phyloP scores from a whole-genome alignment of 2,888 invertebrate species.

The Microdon myrmicae region DNA sequence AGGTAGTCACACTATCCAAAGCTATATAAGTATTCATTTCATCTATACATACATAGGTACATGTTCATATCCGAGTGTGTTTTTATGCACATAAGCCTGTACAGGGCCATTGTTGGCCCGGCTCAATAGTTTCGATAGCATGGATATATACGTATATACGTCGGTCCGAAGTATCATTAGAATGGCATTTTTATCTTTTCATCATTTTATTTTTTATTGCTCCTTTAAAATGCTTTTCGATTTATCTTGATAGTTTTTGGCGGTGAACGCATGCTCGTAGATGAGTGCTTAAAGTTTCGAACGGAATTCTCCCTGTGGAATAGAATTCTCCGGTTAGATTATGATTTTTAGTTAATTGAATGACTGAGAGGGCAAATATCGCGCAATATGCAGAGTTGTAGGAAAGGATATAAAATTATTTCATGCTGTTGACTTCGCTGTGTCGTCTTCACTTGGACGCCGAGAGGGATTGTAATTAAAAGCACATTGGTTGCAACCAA shows the following conservation, averaged over 20 bases:
- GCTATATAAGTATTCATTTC: neutral
- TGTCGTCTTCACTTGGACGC: no score
- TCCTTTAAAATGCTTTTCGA: slow-evolving; percentile 38
- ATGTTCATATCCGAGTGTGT: slow-evolving; percentile 13
- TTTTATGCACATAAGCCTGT: slow-evolving; percentile 41
- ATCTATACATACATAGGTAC: slow-evolving; percentile 3
- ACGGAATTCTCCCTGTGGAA: slow-evolving; percentile 47
- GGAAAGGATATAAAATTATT: no score
- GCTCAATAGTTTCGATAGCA: slow-evolving; percentile 42
- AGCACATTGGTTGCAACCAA: no score
- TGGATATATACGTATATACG: no score
- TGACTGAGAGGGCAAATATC: no score
- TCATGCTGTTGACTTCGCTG: no score
- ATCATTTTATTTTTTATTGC: slow-evolving; percentile 16
- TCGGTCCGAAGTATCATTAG: slow-evolving; percentile 38
- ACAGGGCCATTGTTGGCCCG: slow-evolving; percentile 42
- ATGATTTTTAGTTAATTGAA: slow-evolving; percentile 50
- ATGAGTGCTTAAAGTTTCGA: slow-evolving; percentile 16
- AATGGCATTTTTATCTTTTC: slow-evolving; percentile 35
- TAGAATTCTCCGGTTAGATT: slow-evolving; percentile 49
- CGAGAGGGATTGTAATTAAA: no score
- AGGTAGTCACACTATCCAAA: neutral
- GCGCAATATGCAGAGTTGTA: no score
- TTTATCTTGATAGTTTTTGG: slow-evolving; percentile 38
- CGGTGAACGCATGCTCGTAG: slow-evolving; percentile 1